Evolutionary conservation across 2,113 vertebrate species (phyloP).

Genomic region (Uria lomvia): DNA sequence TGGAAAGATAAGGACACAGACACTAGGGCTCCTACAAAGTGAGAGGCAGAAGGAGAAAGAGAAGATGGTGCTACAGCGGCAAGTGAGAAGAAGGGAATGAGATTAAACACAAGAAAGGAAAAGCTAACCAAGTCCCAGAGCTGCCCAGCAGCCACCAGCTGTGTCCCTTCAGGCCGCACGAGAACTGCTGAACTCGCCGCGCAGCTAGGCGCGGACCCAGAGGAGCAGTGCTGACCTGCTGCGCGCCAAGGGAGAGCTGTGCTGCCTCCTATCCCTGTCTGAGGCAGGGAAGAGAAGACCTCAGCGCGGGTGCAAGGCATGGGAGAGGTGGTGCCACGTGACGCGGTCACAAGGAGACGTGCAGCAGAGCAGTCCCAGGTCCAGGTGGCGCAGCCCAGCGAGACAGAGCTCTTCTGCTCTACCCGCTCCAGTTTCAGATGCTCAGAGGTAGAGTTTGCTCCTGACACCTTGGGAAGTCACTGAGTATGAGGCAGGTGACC

Average conservation of each 20-base stretch:
- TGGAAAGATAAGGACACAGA: background rate
- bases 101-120: background rate
- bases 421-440: background rate
- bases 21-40: background rate
- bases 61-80: background rate
- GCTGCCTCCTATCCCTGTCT: background rate
- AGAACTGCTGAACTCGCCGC: background rate
- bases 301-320: background rate
- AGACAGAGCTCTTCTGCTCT: background rate
- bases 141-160: background rate
- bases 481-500: background rate
- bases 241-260: rapidly evolving
- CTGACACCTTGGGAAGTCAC: background rate
- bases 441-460: background rate
- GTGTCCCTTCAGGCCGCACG: background rate
- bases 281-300: background rate
- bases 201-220: background rate
- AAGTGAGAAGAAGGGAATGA: background rate
- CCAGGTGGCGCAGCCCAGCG: background rate
- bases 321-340: rapidly evolving
- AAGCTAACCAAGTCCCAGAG: background rate
- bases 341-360: background rate
- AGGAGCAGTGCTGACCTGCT: background rate
- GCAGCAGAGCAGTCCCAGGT: background rate
- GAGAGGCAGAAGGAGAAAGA: background rate